Conservation (phyloP, 2,888 invertebrate genomes). For the Drosophila neutralis region DNA sequence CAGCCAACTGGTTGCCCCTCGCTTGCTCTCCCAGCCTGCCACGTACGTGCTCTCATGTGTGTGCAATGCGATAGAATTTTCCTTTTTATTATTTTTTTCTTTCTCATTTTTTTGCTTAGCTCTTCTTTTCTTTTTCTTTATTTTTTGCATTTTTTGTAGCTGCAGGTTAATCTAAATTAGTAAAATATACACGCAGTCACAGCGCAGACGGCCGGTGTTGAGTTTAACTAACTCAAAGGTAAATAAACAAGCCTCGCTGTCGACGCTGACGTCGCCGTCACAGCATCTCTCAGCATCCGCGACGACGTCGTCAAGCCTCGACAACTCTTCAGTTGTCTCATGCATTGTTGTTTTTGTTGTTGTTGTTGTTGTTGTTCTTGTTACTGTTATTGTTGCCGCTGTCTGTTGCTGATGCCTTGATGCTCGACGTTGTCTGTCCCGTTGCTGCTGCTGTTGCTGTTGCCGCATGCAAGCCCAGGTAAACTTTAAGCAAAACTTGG, state of each 20-base stretch:
- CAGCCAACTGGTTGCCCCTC: constrained; percentile 38
- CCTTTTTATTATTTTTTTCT: constrained; percentile 13
- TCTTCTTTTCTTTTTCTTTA: constrained; percentile 22
- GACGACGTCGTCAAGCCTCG: constrained; percentile 68
- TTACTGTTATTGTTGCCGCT: constrained; percentile 35
- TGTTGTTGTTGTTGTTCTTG: constrained; percentile 28
- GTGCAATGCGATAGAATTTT: constrained; percentile 77
- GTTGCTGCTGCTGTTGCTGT: constrained; percentile 32
- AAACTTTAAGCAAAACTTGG: constrained; percentile 78
- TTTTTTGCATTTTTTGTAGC: constrained; percentile 38
- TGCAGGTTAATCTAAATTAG: constrained; percentile 82
- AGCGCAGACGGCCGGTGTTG: constrained; percentile 42
- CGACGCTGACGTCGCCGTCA: constrained; percentile 5
- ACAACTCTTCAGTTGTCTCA: constrained; percentile 69
- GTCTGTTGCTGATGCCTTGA: constrained; percentile 40
- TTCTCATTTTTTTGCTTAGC: constrained; percentile 39
- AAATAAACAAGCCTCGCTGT: constrained; percentile 65
- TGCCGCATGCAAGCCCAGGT: constrained; percentile 55
- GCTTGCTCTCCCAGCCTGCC: constrained; percentile 13
- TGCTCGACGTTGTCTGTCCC: constrained; percentile 47
- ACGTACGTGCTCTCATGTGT: constrained; percentile 77
- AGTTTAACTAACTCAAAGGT: constrained; percentile 77
- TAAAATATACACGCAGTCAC: constrained; percentile 72
- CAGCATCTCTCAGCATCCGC: constrained; percentile 34
- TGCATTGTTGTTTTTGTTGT: constrained; percentile 24